These are phyloP conservation scores for Parasteatoda lunata DNA, from an alignment of 2,888 invertebrate species.

Conservation along the genomic window DNA sequence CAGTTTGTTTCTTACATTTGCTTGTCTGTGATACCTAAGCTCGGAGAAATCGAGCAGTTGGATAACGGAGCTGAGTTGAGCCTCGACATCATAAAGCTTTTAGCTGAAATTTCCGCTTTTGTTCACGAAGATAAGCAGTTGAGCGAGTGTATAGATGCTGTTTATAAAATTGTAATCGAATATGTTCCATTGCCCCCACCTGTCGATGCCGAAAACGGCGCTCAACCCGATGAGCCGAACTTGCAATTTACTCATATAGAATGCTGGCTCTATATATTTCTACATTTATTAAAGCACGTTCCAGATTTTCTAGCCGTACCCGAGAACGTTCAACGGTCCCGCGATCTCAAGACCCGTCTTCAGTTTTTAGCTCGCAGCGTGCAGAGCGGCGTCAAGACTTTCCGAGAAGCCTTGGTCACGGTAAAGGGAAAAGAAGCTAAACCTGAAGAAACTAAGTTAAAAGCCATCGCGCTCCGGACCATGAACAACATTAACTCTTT, in stretches of 20 bases:
- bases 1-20: slow-evolving; percentile 89
- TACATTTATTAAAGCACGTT: slow-evolving; percentile 85
- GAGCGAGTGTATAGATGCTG: slow-evolving; percentile 78
- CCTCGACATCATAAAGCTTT: slow-evolving; percentile 86
- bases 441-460: slow-evolving; percentile 82
- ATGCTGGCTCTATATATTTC: slow-evolving; percentile 85
- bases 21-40: slow-evolving; percentile 85
- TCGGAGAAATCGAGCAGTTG: slow-evolving; percentile 71
- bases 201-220: slow-evolving; percentile 75
- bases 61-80: slow-evolving; percentile 81
- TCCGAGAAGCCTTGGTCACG: slow-evolving; percentile 79
- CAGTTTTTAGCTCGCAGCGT: slow-evolving; percentile 94
- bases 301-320: slow-evolving; percentile 82
- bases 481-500: slow-evolving; percentile 93
- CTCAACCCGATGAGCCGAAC: slow-evolving; percentile 81
- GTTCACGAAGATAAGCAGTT: slow-evolving; percentile 63
- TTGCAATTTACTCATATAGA: slow-evolving; percentile 95
- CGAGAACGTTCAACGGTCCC: slow-evolving; percentile 83
- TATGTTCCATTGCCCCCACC: slow-evolving; percentile 92
- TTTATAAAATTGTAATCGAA: slow-evolving; percentile 85
- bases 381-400: slow-evolving; percentile 87
- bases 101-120: slow-evolving; percentile 88
- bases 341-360: slow-evolving; percentile 88
- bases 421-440: slow-evolving; percentile 84
- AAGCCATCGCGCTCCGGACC: slow-evolving; percentile 85